Base-by-base conservation (phyloP, 2,888 invertebrate species). In the Papilio protenor region DNA sequence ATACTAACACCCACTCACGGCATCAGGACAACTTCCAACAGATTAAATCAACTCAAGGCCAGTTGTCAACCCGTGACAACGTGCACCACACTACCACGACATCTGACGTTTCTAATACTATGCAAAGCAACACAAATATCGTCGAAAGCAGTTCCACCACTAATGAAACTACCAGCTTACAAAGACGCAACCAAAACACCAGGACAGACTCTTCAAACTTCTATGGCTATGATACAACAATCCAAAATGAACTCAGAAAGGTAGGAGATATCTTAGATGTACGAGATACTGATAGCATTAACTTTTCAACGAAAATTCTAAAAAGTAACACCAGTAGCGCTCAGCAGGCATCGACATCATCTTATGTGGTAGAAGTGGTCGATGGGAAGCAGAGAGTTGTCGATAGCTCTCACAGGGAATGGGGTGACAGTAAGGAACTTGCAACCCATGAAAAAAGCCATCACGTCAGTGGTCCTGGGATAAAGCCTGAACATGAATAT, bases 351-450 rank as follows among this genome's bases (percentile, higher is more conserved):
- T 95, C 96, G 21, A 95, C 95, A 11, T 95, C 96, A 10, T 96
- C 96, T 71, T 96, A 96, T 83, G 95, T 95, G 5, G 93, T 96
- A 78, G 96, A 96, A 91, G 92, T 96, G 73, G 93, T 96, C 52
- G 95, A 96, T 85, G 96, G 96, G 4, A 95, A 96, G 85, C 95
- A 96, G 88, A 90, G 92, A 79, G 90, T 96, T 57, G 91, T 96
- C 16, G 96, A 96, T 80, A 94, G 94, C 81, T 94, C 95, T 81
- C 95, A 95, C 75, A 94, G 96, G 84, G 96, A 96, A 89, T 94
- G 95, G 89, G 95, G 95, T 71, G 95, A 95, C 79, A 95, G 90
- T 83, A 92, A 95, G 83, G 93, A 94, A 72, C 92, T 91, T 84
- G 87, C 92, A 10, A 91, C 94, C 47, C 90, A 95, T 80, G 96